phyloP scores from a whole-genome alignment of 2,888 invertebrate species.

The Pecten maximus region DNA sequence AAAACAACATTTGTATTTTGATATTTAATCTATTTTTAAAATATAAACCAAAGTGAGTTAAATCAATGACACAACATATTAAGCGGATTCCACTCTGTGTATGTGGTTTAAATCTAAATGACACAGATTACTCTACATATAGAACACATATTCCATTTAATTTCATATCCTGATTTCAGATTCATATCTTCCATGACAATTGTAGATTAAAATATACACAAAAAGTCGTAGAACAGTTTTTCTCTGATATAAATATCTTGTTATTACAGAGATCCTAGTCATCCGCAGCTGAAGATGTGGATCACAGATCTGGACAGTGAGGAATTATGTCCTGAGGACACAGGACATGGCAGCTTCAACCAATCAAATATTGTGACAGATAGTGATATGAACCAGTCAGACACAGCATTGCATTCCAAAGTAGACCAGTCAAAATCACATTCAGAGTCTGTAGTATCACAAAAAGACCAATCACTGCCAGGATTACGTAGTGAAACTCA shows the following conservation, averaged over 20 bases:
- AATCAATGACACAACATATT: too few relatives aligned
- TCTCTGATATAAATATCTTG: neutral
- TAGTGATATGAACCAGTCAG: neutral
- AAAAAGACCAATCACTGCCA: neutral
- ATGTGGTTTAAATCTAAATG: too few relatives aligned
- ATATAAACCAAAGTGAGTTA: too few relatives aligned
- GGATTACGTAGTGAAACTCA: neutral
- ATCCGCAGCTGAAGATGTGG: constrained; percentile 69
- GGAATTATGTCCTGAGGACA: constrained; percentile 1
- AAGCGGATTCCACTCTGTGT: too few relatives aligned
- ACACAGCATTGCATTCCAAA: neutral
- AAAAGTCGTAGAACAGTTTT: too few relatives aligned
- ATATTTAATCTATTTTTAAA: too few relatives aligned
- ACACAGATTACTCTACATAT: too few relatives aligned
- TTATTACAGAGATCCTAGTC: constrained; percentile 66
- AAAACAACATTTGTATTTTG: too few relatives aligned
- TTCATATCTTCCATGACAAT: too few relatives aligned
- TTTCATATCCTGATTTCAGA: too few relatives aligned
- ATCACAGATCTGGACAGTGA: constrained; percentile 61
- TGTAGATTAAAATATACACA: too few relatives aligned
- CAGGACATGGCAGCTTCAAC: neutral
- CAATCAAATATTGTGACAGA: constrained; percentile 27
- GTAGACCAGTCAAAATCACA: neutral
- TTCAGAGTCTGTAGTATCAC: neutral
- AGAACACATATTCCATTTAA: too few relatives aligned